Base-by-base conservation (phyloP, 2,888 invertebrate genomes). In the Archips crataeganus region DNA sequence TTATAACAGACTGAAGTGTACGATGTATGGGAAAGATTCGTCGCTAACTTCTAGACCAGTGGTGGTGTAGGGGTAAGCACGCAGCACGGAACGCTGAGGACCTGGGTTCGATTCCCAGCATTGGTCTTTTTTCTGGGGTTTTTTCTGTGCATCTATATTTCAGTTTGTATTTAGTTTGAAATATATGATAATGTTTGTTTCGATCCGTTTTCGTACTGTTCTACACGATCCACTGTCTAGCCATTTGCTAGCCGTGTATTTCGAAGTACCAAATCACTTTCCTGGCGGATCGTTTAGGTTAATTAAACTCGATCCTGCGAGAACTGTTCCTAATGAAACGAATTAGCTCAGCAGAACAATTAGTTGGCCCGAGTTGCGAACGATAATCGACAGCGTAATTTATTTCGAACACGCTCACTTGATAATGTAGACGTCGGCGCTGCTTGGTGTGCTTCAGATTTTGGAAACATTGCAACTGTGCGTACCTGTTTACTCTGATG, bases 291-390 rank as follows among this genome's bases (percentile, higher is more conserved):
- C 47, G 57, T 49, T 60, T 47, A 62, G 66, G 71, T 65, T 60
- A 61, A 68, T 72, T 67, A 68, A 68, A 68, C 73, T 59, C 73
- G 54, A 47, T 57, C 59, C 61, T 42, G 66, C 51, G 71, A 70
- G 47, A 68, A 68, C 73, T 68, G 68, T 63, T 68, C 51, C 63
- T 63, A 68, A 67, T 67, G 62, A 72, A 73, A 63, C 61, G 67
- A 36, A 68, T 73, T 73, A 73, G 57, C 59, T 39, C 66, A 42
- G 61, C 49, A 54, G 47, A 71, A 71, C 64, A 49, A 64, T 64
- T 47, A 64, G 47, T 60, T 59, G 11, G 59, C 39, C 36, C 57
- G 39, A 42, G 68, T 39, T 32, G 63, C 36, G 36, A 34, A 60
- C 69, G 32, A 39, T 69, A 69, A 68, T 68, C 66, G 42, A 66